These are phyloP conservation scores for Periophthalmus modestus DNA, from an alignment of 2,113 vertebrate species.

Conservation along the genomic window DNA sequence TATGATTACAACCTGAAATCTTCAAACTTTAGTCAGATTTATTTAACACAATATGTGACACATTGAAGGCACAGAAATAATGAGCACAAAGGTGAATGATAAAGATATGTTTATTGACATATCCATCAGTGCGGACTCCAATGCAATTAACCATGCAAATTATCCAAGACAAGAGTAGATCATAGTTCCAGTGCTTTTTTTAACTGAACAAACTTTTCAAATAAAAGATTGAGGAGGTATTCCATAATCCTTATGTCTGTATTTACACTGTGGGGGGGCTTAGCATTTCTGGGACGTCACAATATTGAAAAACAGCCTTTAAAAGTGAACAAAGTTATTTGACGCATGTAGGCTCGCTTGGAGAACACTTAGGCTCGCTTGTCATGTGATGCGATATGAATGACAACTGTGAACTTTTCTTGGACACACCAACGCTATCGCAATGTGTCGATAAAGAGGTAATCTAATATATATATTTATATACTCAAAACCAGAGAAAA, in stretches of 20 bases:
- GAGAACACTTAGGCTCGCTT: slow-evolving; percentile 32
- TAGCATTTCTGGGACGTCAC: slow-evolving; percentile 61
- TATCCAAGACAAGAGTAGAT: slow-evolving; percentile 87
- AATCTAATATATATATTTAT: slow-evolving; percentile 67
- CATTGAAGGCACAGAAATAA: not conserved
- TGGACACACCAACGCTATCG: slow-evolving; percentile 68
- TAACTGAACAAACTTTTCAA: slow-evolving; percentile 87
- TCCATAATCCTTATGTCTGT: slow-evolving; percentile 80
- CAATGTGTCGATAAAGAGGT: slow-evolving; percentile 81
- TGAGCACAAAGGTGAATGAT: slow-evolving; percentile 77
- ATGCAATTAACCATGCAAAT: slow-evolving; percentile 96
- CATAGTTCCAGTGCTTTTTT: slow-evolving; percentile 98
- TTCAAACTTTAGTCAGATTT: too few relatives aligned
- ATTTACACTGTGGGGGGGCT: slow-evolving; percentile 64
- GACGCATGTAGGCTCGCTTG: slow-evolving; percentile 54
- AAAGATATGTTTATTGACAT: slow-evolving; percentile 99
- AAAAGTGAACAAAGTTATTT: slow-evolving; percentile 45
- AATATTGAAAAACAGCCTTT: slow-evolving; percentile 46
- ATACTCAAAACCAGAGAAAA: slow-evolving; percentile 60
- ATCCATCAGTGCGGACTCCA: slow-evolving; percentile 98
- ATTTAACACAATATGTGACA: too few relatives aligned
- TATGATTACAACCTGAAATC: too few relatives aligned
- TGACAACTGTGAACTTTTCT: slow-evolving; percentile 67
- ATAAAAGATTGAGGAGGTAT: slow-evolving; percentile 87
- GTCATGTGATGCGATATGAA: slow-evolving; percentile 59